These are phyloP conservation scores for Poeciliopsis infans DNA, from an alignment of 2,797 vertebrate genomes.

Conservation along the genomic window DNA sequence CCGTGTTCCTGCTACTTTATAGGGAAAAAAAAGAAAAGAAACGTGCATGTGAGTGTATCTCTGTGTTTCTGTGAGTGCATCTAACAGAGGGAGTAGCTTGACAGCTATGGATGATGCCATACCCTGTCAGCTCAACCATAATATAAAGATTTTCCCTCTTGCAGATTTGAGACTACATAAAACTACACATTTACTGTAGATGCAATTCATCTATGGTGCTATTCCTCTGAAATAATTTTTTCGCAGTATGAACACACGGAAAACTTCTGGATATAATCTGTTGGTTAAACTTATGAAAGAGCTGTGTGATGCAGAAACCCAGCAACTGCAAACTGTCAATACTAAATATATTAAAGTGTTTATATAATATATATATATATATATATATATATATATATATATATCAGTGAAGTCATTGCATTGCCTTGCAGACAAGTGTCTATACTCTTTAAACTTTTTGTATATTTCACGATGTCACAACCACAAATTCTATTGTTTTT, in stretches of 20 bases:
- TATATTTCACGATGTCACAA: neutral
- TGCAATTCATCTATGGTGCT: slow-evolving; percentile 31
- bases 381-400: too few relatives aligned
- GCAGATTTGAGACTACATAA: slow-evolving; percentile 38
- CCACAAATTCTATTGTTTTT: neutral
- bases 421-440: neutral
- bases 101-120: slow-evolving; percentile 13
- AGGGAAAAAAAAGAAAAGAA: slow-evolving; percentile 47
- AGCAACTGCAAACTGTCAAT: neutral
- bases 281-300: slow-evolving; percentile 16
- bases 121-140: slow-evolving; percentile 4
- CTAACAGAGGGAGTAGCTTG: neutral
- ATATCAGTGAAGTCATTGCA: neutral
- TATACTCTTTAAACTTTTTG: neutral
- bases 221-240: neutral
- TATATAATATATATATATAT: neutral
- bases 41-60: slow-evolving; percentile 30
- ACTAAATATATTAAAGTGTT: neutral
- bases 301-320: neutral
- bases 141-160: slow-evolving; percentile 4
- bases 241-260: slow-evolving; percentile 14
- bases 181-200: slow-evolving; percentile 30
- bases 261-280: slow-evolving; percentile 32
- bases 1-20: neutral
- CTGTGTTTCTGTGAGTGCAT: neutral